A percentile compares a stretch with the other conserved stretches of the same genome.
These are phyloP conservation scores for Sebastes baramenuke DNA, from an alignment of 2,797 vertebrate genomes.

Conservation along the genomic window DNA sequence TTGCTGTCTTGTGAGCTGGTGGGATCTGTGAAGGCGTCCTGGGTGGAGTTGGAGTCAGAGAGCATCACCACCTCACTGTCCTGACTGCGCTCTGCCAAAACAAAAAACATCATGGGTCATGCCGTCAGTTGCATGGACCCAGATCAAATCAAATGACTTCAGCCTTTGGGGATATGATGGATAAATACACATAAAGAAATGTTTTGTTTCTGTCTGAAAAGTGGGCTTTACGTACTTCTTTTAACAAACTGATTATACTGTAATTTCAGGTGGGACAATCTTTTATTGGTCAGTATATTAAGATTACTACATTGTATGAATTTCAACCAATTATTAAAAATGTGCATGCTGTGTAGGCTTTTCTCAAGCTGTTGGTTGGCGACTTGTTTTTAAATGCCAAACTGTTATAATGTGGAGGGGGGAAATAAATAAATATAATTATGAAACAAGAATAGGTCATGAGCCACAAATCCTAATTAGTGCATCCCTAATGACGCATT, in stretches of 20 bases:
- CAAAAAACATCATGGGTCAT: conserved; percentile 48
- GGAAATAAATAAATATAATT: not conserved
- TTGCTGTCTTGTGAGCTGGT: conserved; percentile 91
- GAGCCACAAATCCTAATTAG: conserved; percentile 58
- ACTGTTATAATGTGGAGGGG: conserved; percentile 21
- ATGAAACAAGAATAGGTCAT: conserved; percentile 41
- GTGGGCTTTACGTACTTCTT: not conserved
- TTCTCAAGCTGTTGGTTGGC: conserved; percentile 10
- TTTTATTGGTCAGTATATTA: not conserved
- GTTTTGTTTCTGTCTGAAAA: not conserved
- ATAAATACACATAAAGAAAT: not conserved
- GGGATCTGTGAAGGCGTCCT: conserved; percentile 94
- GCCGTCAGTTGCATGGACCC: conserved; percentile 7
- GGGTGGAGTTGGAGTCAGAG: conserved; percentile 98
- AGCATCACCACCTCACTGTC: conserved; percentile 94
- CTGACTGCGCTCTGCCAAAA: conserved; percentile 92
- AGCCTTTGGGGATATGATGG: conserved; percentile 10
- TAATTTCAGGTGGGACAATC: not conserved
- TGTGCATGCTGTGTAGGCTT: conserved; percentile 13
- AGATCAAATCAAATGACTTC: not conserved
- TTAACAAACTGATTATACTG: not conserved
- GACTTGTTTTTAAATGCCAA: conserved; percentile 35
- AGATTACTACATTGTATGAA: not conserved
- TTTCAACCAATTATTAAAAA: conserved; percentile 9
- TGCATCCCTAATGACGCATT: conserved; percentile 45